These are phyloP conservation scores for Campoletis raptor DNA, from an alignment of 2,888 invertebrate species.

Conservation along the genomic window DNA sequence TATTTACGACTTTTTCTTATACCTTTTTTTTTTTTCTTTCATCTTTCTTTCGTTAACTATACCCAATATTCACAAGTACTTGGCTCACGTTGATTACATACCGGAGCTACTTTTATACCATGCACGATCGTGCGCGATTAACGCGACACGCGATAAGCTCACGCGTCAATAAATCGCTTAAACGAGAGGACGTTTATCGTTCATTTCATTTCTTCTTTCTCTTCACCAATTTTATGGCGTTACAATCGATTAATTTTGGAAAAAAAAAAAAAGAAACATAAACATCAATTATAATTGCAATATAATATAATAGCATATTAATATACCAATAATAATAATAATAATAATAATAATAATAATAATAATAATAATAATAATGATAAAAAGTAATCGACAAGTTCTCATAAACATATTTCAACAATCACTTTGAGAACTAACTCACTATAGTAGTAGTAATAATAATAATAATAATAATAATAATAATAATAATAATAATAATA, in stretches of 20 bases:
- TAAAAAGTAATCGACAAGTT: slow-evolving; percentile 75
- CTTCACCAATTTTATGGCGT: slow-evolving; percentile 52
- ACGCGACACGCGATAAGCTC: slow-evolving; percentile 18
- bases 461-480: slow-evolving; percentile 41
- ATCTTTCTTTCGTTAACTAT: slow-evolving; percentile 48
- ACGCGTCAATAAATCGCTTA: slow-evolving; percentile 46
- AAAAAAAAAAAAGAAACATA: slow-evolving; percentile 69
- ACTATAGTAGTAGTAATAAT: slow-evolving; percentile 73
- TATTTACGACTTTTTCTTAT: background rate
- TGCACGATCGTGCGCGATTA: slow-evolving; percentile 41
- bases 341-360: slow-evolving; percentile 65
- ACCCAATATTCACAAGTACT: slow-evolving; percentile 64
- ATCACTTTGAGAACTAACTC: slow-evolving; percentile 77
- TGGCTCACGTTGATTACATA: slow-evolving; percentile 39
- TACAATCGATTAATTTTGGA: slow-evolving; percentile 68
- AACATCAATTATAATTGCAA: slow-evolving; percentile 72
- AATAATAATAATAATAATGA: slow-evolving; percentile 70
- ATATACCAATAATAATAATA: slow-evolving; percentile 67
- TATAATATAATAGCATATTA: slow-evolving; percentile 67
- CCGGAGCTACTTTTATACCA: slow-evolving; percentile 47
- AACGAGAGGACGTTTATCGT: slow-evolving; percentile 64
- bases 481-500: slow-evolving; percentile 59
- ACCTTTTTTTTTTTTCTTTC: slow-evolving; percentile 45
- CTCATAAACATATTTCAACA: slow-evolving; percentile 83
- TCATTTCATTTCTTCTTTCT: slow-evolving; percentile 49